Evolutionary conservation across 2,113 vertebrate genomes (phyloP), one percentile per base, ranked within the genome.

Genomic region (Eidolon helvum): DNA sequence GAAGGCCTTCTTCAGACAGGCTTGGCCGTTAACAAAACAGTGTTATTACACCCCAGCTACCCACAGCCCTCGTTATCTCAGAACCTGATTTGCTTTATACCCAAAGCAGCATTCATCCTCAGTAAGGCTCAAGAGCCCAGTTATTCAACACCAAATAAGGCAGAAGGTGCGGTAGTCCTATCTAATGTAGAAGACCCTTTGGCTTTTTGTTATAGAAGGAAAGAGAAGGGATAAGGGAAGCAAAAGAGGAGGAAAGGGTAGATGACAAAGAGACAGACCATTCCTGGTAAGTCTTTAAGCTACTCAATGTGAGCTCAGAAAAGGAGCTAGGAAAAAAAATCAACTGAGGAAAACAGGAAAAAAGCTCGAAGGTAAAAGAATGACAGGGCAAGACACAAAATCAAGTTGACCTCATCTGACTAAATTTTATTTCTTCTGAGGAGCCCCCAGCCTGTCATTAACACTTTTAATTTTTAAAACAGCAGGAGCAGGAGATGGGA

Each of bases 331-430:
- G 55, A n/a, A 57, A 69, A n/a, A 38, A 68, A 57, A 40, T 74
- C 43, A 94, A 33, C 83, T 63, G 71, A 59, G 89, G 48, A 69
- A 94, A 92, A 88, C 40, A 90, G 61, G 43, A 65, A 90, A 28
- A 57, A 59, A 87, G 21, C 26, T 33, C 15, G 28, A 5, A 74
- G 84, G 21, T 35, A 63, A 80, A 8, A 79, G 22, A 92, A 53
- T 7, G 26, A 71, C 45, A 72, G 43, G 14, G 12, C 61, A 15
- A 40, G 38, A 83, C 57, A 87, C 8, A 53, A 63, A 61, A 48
- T 19, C 38, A 82, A 71, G 72, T 33, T 59, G 38, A 59, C n/a
- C 55, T 90, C 22, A 16, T 66, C 85, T 48, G 28, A 75, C 43
- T 65, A 50, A 16, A 38, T 68, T 77, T 45, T 63, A 69, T 75